Conservation (phyloP, 2,113 vertebrate species). For the Heterotis niloticus region DNA sequence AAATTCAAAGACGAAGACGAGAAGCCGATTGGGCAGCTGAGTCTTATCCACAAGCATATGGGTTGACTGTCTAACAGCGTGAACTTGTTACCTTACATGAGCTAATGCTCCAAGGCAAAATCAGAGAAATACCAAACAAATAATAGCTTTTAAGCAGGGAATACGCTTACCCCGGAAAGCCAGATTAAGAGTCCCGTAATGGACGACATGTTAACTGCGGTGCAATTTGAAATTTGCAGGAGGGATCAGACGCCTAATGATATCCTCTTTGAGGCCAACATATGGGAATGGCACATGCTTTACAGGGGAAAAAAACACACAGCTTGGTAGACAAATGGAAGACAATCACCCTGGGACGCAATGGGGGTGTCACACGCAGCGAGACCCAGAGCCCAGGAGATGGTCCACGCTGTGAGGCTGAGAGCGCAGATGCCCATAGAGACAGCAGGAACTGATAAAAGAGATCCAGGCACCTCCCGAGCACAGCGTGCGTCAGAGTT, state of each 20-base stretch:
- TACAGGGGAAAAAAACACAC: not conserved
- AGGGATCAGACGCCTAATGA: conserved; percentile 43
- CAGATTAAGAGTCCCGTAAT: conserved; percentile 7
- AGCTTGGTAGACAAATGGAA: not conserved
- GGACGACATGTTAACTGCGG: conserved; percentile 32
- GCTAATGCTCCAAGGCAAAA: conserved; percentile 22
- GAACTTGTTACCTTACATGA: conserved; percentile 19
- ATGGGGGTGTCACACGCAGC: not conserved
- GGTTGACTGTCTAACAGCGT: conserved; percentile 43
- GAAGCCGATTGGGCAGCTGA: conserved; percentile 56
- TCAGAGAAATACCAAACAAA: conserved; percentile 21
- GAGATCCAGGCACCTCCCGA: too few species aligned
- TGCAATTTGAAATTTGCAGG: conserved; percentile 46
- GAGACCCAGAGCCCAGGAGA: not conserved
- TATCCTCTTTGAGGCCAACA: not conserved
- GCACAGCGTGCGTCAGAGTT: too few species aligned
- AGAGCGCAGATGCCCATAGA: not conserved
- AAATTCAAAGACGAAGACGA: conserved; percentile 56
- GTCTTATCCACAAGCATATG: conserved; percentile 56
- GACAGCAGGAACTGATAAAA: not conserved
- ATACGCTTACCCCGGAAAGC: conserved; percentile 29
- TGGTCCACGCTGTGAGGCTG: not conserved
- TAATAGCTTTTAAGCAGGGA: conserved; percentile 28
- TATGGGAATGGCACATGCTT: not conserved
- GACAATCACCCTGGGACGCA: not conserved